phyloP scores from a whole-genome alignment of 1,140 invertebrate species.

The Melanaphis sacchari region DNA sequence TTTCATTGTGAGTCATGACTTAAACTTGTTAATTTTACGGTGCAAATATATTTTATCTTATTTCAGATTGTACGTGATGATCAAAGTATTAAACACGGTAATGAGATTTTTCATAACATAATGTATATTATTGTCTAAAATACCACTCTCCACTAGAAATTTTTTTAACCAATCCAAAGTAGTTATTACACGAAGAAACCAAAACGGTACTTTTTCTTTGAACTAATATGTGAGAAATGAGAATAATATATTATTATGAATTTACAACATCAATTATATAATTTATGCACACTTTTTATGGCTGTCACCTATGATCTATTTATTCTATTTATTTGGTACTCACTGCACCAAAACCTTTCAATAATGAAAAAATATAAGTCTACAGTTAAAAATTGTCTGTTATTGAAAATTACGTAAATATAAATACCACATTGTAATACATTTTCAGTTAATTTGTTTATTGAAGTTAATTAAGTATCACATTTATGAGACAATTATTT shows the following conservation, averaged over 20 bases:
- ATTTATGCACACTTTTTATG: not conserved
- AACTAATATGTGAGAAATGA: constrained; percentile 16
- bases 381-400: not conserved
- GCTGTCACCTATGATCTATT: not conserved
- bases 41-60: not conserved
- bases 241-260: not conserved
- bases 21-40: not conserved
- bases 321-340: constrained; percentile 4
- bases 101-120: constrained; percentile 8
- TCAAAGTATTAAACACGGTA: not conserved
- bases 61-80: constrained; percentile 21
- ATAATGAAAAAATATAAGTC: not conserved
- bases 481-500: not conserved
- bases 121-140: not conserved
- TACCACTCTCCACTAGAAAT: not conserved
- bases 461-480: not conserved
- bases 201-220: constrained; percentile 27
- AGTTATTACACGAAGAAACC: not conserved
- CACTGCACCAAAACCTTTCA: not conserved
- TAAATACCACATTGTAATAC: not conserved
- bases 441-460: not conserved
- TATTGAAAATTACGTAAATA: not conserved
- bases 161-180: not conserved
- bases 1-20: not conserved
- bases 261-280: not conserved